Percentiles rank a stretch among this genome's conserved stretches.
phyloP scores from a whole-genome alignment of 2,113 vertebrate species.

The Pyxicephalus adspersus region DNA sequence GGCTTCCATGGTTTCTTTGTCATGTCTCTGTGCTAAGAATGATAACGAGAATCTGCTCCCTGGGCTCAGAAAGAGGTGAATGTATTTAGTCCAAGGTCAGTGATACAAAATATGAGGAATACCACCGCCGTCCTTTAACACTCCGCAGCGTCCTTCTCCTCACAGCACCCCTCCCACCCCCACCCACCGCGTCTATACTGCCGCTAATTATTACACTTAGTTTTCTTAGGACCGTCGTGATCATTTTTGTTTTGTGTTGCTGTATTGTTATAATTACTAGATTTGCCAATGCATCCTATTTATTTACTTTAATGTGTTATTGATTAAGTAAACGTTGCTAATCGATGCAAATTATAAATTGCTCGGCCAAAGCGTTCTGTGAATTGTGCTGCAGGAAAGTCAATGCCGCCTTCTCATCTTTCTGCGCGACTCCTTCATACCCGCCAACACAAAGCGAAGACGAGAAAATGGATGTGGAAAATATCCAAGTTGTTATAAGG shows the following conservation, averaged over 20 bases:
- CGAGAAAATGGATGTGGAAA: background rate
- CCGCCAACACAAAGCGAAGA: background rate
- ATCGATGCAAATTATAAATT: slow-evolving; percentile 47
- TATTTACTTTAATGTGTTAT: slow-evolving; percentile 48
- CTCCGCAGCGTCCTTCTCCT: background rate
- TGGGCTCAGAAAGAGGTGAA: background rate
- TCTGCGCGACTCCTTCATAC: background rate
- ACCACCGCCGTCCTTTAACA: background rate
- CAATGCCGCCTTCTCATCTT: slow-evolving; percentile 2
- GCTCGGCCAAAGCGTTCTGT: background rate
- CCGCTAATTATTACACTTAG: background rate
- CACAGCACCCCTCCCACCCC: too few relatives aligned
- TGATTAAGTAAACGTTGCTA: slow-evolving; percentile 18
- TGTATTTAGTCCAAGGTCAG: slow-evolving; percentile 29
- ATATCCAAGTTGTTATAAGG: too few relatives aligned
- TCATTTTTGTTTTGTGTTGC: background rate
- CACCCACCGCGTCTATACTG: background rate
- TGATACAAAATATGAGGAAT: background rate
- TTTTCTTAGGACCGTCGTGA: background rate
- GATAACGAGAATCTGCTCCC: slow-evolving; percentile 6
- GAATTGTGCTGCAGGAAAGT: slow-evolving; percentile 31
- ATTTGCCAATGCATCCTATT: slow-evolving; percentile 24
- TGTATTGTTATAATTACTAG: slow-evolving; percentile 4
- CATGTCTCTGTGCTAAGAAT: slow-evolving; percentile 1
- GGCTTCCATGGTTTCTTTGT: background rate